Base-by-base conservation (phyloP, 2,797 vertebrate species). In the Pipistrellus pipistrellus region DNA sequence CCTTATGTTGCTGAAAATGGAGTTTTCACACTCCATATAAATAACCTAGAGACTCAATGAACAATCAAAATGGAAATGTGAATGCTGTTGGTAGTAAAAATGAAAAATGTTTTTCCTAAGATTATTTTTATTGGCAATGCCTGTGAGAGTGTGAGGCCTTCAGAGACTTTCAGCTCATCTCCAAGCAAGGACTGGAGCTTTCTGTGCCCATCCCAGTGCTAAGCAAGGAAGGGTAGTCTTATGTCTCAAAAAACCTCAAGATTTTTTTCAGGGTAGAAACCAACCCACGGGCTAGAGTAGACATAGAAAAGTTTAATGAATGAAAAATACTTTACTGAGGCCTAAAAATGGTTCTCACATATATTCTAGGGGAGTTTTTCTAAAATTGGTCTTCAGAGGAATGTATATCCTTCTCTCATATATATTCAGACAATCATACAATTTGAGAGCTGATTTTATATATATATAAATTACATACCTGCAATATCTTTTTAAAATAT, bases 331-430 rank as follows among this genome's bases (percentile, higher is more conserved):
- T 91, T 75, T n/a, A 35, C 32, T 92, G 41, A 89, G 9, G 12
- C 11, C 73, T 73, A 27, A 32, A 53, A 85, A 85, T 55, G 80
- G 41, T 90, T 73, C n/a, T 48, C 20, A 64, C 11, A 27, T 51
- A 59, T 27, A 46, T 88, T 78, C 76, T 91, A 73, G 51, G 72
- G 25, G 38, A 62, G 30, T 85, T 94, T 93, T 71, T 77, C 72
- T 73, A 75, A 91, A 81, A 66, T 86, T 87, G 48, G n/a, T 87
- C 78, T 88, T 93, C 23, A 85, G 55, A 91, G 68, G 25, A 92
- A 53, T 93, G 91, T 85, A 83, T 20, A 85, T 66, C n/a, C 46
- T 85, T 46, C 18, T 82, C 17, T 91, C 25, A 25, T 84, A 62
- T 48, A 14, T 72, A 13, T 30, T 90, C 59, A 88, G 73, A 57